Percentiles rank a stretch among this genome's conserved stretches.
Conservation (phyloP, 2,797 vertebrate genomes). For the Amphiprion clarkii region DNA sequence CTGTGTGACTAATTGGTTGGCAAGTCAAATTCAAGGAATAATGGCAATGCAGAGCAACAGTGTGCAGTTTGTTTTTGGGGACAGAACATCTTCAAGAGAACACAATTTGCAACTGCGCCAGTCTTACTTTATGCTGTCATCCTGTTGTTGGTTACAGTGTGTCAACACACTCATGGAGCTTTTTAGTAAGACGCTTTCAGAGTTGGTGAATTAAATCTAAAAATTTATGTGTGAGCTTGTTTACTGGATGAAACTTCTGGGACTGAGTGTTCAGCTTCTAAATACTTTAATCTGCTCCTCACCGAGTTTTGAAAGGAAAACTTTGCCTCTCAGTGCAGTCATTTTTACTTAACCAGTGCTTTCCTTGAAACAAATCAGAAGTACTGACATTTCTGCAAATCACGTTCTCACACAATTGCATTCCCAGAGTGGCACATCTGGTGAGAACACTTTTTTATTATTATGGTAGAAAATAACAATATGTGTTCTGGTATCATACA, state of each 20-base stretch:
- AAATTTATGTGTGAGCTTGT: slow-evolving; percentile 33
- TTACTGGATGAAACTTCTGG: background rate
- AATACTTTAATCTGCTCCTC: slow-evolving; percentile 1
- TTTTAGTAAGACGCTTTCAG: slow-evolving; percentile 20
- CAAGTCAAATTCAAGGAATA: slow-evolving; percentile 38
- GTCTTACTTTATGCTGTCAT: slow-evolving; percentile 14
- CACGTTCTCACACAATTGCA: no score
- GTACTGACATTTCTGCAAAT: no score
- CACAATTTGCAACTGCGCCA: slow-evolving; percentile 22
- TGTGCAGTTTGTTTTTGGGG: slow-evolving; percentile 35
- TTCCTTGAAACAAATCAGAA: no score
- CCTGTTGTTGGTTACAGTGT: slow-evolving; percentile 28
- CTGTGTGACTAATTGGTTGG: slow-evolving; percentile 63
- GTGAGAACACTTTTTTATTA: no score
- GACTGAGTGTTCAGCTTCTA: background rate
- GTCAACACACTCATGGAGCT: slow-evolving; percentile 21
- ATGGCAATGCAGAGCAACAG: background rate
- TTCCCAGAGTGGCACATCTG: no score
- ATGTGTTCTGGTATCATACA: no score
- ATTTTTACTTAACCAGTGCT: no score
- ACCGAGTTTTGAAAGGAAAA: no score
- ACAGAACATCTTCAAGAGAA: slow-evolving; percentile 31
- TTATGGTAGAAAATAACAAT: no score
- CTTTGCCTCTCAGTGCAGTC: no score
- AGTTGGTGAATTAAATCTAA: slow-evolving; percentile 28